Conservation (phyloP, 2,113 vertebrate genomes). For the Galbula dea region DNA sequence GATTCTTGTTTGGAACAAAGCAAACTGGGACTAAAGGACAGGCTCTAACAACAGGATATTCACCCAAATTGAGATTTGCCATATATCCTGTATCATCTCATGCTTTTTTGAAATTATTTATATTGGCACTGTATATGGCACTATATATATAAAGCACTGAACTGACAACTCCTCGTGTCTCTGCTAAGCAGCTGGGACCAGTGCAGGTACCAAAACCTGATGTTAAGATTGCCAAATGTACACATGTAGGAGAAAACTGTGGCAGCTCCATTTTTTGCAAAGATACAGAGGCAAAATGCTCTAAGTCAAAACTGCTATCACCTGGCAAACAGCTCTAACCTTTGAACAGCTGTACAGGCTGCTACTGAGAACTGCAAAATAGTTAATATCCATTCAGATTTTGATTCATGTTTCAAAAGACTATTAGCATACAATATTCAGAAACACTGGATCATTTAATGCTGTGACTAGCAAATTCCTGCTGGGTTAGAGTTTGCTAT, state of each 20-base stretch:
- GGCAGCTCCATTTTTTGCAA: not conserved
- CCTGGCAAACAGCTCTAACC: not conserved
- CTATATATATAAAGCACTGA: not conserved
- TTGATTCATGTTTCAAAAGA: not conserved
- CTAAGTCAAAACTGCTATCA: not conserved
- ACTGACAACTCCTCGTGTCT: not conserved
- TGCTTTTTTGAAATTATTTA: not conserved
- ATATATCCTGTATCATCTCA: not conserved
- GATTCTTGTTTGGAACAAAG: not conserved
- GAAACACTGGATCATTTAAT: not conserved
- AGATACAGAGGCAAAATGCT: not conserved
- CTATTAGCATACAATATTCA: not conserved
- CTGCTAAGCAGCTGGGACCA: not conserved
- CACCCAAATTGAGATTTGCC: not conserved
- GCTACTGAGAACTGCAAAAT: not conserved
- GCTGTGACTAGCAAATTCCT: not conserved
- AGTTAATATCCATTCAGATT: not conserved
- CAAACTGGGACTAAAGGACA: not conserved
- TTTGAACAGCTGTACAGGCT: not conserved
- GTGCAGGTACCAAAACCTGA: not conserved
- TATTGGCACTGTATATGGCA: not conserved
- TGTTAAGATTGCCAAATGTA: not conserved
- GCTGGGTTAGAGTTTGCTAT: not conserved
- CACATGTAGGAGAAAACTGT: not conserved
- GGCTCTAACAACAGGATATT: not conserved